phyloP scores from a whole-genome alignment of 2,797 vertebrate genomes.

The Pseudomugil tenellus region DNA sequence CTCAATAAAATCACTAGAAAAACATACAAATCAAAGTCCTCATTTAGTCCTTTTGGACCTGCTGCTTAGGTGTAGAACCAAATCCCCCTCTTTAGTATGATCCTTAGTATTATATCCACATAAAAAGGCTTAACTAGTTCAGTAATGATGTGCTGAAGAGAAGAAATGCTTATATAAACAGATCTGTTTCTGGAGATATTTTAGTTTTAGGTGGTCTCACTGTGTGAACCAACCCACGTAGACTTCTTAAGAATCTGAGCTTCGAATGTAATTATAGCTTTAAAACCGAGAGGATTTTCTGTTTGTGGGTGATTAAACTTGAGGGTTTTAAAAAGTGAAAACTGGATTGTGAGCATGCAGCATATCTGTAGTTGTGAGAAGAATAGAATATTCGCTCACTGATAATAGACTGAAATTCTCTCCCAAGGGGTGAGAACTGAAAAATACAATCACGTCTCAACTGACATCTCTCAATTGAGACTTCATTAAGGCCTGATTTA shows the following conservation, averaged over 20 bases:
- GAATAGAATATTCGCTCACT: background rate
- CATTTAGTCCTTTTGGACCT: background rate
- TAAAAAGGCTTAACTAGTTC: background rate
- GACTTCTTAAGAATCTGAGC: background rate
- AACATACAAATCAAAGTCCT: constrained; percentile 5
- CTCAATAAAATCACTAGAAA: background rate
- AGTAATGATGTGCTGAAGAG: background rate
- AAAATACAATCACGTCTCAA: background rate
- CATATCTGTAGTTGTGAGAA: background rate
- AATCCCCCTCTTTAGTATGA: background rate
- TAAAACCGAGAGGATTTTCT: constrained; percentile 2
- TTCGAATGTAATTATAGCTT: background rate
- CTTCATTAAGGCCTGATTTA: background rate
- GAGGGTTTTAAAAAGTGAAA: background rate
- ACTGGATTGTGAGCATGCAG: background rate
- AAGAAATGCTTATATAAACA: background rate
- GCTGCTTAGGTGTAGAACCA: background rate
- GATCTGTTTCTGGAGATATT: constrained; percentile 1
- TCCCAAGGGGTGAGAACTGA: background rate
- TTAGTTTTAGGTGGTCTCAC: background rate
- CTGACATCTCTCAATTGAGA: background rate
- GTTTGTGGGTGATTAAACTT: background rate
- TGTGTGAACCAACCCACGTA: background rate
- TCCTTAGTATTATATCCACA: background rate
- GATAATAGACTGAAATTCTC: background rate